Percentiles rank a stretch among this genome's conserved stretches.
These are phyloP conservation scores for Caenorhabditis auriculariae DNA, from an alignment of 2,888 invertebrate species.

Conservation along the genomic window DNA sequence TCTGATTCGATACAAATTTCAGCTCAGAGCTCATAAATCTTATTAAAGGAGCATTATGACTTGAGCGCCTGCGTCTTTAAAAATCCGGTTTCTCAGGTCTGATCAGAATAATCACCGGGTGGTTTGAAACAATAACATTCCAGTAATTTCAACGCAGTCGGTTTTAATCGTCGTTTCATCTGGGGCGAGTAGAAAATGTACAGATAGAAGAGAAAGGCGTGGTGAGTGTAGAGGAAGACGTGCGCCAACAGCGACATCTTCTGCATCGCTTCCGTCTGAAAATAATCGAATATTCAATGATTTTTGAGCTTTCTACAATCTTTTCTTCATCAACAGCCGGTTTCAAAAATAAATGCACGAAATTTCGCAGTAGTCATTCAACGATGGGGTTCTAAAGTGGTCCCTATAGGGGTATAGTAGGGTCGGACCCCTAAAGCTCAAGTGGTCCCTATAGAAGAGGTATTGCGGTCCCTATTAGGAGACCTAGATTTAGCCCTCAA, in stretches of 20 bases:
- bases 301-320: too few relatives aligned
- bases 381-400: too few relatives aligned
- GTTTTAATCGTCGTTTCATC: conserved; percentile 51
- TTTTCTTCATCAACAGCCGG: not conserved
- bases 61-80: too few relatives aligned
- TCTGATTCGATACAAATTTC: too few relatives aligned
- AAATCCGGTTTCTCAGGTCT: conserved; percentile 26
- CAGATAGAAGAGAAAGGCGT: conserved; percentile 58
- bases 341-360: not conserved
- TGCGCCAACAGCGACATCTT: conserved; percentile 47
- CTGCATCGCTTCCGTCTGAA: conserved; percentile 35
- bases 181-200: conserved; percentile 62
- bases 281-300: too few relatives aligned
- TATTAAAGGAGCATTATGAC: too few relatives aligned
- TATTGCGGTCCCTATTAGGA: too few relatives aligned
- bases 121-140: conserved; percentile 62
- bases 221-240: conserved; percentile 58
- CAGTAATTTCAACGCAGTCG: conserved; percentile 57
- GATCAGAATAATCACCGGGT: conserved; percentile 28
- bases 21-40: too few relatives aligned
- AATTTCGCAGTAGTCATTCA: not conserved
- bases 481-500: too few relatives aligned
- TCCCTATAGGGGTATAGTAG: too few relatives aligned
- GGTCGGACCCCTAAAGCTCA: too few relatives aligned
- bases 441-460: too few relatives aligned